Percentiles rank a stretch among this genome's conserved stretches.
These are phyloP conservation scores for Characodon lateralis DNA, from an alignment of 2,797 vertebrate species.

Conservation along the genomic window DNA sequence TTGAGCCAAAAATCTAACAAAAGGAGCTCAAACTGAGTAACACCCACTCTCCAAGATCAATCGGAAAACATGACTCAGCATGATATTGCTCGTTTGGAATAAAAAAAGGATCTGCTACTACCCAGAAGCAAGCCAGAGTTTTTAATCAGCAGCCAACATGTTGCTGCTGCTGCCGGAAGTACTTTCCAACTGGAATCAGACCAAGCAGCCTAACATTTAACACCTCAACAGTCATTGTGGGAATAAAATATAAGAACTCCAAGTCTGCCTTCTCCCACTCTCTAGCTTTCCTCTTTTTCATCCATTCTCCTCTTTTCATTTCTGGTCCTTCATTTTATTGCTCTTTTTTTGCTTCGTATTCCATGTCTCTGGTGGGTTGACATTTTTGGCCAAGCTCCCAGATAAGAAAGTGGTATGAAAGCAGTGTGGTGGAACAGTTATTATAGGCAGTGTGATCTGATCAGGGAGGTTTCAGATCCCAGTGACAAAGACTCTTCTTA, in stretches of 20 bases:
- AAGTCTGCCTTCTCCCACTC: constrained; percentile 51
- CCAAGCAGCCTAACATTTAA: constrained; percentile 59
- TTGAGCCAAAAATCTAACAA: constrained; percentile 71
- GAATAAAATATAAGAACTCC: constrained; percentile 61
- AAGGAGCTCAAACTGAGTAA: constrained; percentile 62
- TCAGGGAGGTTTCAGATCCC: constrained; percentile 71
- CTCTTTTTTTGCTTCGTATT: constrained; percentile 35
- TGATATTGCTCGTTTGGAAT: constrained; percentile 31
- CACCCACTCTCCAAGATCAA: constrained; percentile 64
- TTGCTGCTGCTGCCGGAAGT: constrained; percentile 26
- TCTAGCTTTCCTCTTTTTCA: constrained; percentile 37
- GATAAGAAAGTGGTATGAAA: constrained; percentile 72
- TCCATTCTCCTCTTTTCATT: constrained; percentile 37
- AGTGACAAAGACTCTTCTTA: constrained; percentile 60
- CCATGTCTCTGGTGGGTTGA: constrained; percentile 68
- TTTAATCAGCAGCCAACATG: constrained; percentile 66
- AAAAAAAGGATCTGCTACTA: constrained; percentile 37
- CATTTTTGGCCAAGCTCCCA: constrained; percentile 76
- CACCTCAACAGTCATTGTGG: constrained; percentile 67
- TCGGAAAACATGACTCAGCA: constrained; percentile 64
- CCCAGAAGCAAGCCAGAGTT: constrained; percentile 52
- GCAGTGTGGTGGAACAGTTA: constrained; percentile 64
- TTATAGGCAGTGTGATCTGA: constrained; percentile 67
- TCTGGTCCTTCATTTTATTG: constrained; percentile 31
- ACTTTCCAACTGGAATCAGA: constrained; percentile 63